Base-by-base conservation (phyloP, 2,888 invertebrate genomes). In the Archips crataeganus region DNA sequence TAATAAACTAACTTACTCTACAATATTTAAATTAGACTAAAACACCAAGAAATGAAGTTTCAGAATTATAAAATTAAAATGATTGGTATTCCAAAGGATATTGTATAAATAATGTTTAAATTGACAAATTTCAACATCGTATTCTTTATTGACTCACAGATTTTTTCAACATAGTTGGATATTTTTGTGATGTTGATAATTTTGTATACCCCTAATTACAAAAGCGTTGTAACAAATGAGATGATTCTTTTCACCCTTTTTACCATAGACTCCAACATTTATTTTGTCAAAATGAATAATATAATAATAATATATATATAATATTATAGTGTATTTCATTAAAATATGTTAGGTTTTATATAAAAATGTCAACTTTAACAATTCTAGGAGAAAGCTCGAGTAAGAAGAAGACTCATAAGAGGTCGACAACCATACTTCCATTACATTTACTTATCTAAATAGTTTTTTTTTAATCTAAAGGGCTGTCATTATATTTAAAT, bases 381-480 rank as follows among this genome's bases (percentile, higher is more conserved):
- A 91, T 79, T 83, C 90, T 92, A 91, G 82, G 85, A 89, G 90
- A 93, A 92, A 94, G 93, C 94, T 93, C 94, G 93, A 92, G 87
- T 89, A 84, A 88, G 88, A 91, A 90, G 85, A 85, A 85, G 91
- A 91, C 92, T 91, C 88, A 79, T 90, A 90, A 87, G 89, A 90
- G 90, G 90, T 92, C 90, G 84, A 93, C 92, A 93, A 93, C 92
- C 92, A 91, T 92, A 84, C 85, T 83, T 87, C 83, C 82, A 79
- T 75, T 78, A 79, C 78, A 79, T 75, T 77, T 80, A 79, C 76
- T 75, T 79, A 72, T 74, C 47, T 68, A 73, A 49, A 39, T 73
- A 73, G 59, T 13, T 42, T 5, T 68, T 11, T 39, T 65, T 39
- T 71, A 66, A 42, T 57, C 47, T 63, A 68, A 47, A 49, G 39